Evolutionary conservation across 1,140 invertebrate genomes (phyloP).

Genomic region (Danaus plexippus): DNA sequence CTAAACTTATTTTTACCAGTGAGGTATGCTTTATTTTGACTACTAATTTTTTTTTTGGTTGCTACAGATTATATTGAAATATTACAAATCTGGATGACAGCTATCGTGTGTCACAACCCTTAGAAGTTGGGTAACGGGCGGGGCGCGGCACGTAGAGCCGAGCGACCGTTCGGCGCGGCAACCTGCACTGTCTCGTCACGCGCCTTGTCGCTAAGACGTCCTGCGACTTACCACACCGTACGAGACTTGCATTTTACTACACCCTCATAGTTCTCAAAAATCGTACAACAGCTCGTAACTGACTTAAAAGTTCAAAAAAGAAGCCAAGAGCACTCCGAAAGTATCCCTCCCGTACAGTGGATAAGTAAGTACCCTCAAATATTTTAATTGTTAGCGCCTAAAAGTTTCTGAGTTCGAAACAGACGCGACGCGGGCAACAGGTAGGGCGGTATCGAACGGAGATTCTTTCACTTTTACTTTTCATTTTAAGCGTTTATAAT

Average conservation of each 20-base stretch:
- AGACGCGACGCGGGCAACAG: conserved; percentile 48
- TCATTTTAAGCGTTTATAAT: conserved; percentile 41
- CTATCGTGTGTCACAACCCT: too few relatives aligned
- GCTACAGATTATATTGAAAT: too few relatives aligned
- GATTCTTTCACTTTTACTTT: conserved; percentile 49
- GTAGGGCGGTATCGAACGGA: conserved; percentile 50
- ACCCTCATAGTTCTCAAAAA: conserved; percentile 33
- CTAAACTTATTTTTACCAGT: too few relatives aligned
- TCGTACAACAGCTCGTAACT: conserved; percentile 53
- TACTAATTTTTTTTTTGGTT: too few relatives aligned
- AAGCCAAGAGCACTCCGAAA: conserved; percentile 34
- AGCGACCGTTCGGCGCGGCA: conserved; percentile 6
- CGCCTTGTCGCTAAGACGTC: conserved; percentile 32
- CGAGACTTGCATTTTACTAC: conserved; percentile 29
- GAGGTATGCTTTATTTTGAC: too few relatives aligned
- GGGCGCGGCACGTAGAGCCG: conserved; percentile 22
- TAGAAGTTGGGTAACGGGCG: conserved; percentile 24
- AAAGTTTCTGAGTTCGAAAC: conserved; percentile 39
- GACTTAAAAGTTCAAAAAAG: conserved; percentile 42
- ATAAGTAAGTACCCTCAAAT: neutral
- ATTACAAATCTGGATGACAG: too few relatives aligned
- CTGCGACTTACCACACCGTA: conserved; percentile 20
- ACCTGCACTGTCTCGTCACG: conserved; percentile 41
- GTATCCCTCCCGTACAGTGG: conserved; percentile 12
- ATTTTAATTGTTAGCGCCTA: conserved; percentile 30